Evolutionary conservation across 2,797 vertebrate genomes (phyloP).

Genomic region (Rhinogobio ventralis): DNA sequence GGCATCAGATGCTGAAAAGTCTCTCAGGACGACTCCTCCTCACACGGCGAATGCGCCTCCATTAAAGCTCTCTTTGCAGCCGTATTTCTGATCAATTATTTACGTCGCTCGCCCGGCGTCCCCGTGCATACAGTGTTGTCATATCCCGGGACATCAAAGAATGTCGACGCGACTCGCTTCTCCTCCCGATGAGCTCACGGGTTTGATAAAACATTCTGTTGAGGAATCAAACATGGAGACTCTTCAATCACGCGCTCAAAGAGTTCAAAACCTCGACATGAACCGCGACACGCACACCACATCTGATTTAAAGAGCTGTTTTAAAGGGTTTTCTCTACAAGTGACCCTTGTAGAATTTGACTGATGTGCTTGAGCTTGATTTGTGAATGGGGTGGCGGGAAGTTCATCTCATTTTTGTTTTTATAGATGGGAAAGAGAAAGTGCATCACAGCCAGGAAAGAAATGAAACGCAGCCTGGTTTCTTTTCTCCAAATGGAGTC

Average conservation of each 20-base stretch:
- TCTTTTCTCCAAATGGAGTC: not conserved
- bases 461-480: not conserved
- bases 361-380: not conserved
- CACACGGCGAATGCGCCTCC: not conserved
- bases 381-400: not conserved
- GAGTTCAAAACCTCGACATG: slow-evolving; percentile 7
- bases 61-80: slow-evolving; percentile 10
- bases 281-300: not conserved
- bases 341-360: not conserved
- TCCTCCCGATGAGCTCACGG: slow-evolving; percentile 8
- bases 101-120: not conserved
- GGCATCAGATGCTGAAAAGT: not conserved
- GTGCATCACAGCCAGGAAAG: too few species aligned
- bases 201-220: slow-evolving; percentile 30
- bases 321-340: not conserved
- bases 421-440: not conserved
- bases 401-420: not conserved
- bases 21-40: not conserved
- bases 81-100: slow-evolving; percentile 39
- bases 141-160: slow-evolving; percentile 1
- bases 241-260: not conserved
- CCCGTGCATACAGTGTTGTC: not conserved
- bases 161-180: not conserved
- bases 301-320: not conserved
- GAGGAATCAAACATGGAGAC: slow-evolving; percentile 11